phyloP scores from a whole-genome alignment of 2,113 vertebrate species.

The Chlorodrepanis virens region DNA sequence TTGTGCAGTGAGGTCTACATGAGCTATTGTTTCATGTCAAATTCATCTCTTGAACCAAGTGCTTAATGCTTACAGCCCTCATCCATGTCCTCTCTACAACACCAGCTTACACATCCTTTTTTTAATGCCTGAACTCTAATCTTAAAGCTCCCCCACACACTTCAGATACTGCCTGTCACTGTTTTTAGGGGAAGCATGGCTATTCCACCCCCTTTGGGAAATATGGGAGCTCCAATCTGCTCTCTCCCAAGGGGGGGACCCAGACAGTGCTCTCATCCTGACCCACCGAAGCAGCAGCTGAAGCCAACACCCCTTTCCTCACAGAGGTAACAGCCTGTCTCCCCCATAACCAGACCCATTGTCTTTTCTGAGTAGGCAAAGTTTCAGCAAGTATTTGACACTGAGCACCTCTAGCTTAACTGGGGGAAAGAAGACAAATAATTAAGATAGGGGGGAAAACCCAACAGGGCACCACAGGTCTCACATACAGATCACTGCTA shows the following conservation, averaged over 20 bases:
- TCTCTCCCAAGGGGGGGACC: not conserved
- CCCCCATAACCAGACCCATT: not conserved
- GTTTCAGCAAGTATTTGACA: not conserved
- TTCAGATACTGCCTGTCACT: not conserved
- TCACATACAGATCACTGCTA: not conserved
- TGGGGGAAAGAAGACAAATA: accelerated
- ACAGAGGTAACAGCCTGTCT: not conserved
- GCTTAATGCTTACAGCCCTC: not conserved
- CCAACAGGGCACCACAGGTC: accelerated
- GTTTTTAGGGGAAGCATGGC: not conserved
- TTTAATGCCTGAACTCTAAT: not conserved
- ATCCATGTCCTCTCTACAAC: not conserved
- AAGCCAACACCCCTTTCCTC: not conserved
- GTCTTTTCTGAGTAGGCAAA: not conserved
- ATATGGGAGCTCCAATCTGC: not conserved
- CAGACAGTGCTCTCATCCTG: not conserved
- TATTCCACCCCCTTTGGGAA: not conserved
- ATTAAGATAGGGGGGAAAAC: not conserved
- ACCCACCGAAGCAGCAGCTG: not conserved
- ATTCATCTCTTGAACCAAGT: not conserved
- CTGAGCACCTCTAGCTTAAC: not conserved
- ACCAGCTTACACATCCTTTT: not conserved
- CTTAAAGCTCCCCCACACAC: not conserved
- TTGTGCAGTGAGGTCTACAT: accelerated
- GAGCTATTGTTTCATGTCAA: not conserved